Percentiles rank a stretch among this genome's conserved stretches.
These are phyloP conservation scores for Heliconius nattereri DNA, from an alignment of 1,140 invertebrate species.

Conservation along the genomic window DNA sequence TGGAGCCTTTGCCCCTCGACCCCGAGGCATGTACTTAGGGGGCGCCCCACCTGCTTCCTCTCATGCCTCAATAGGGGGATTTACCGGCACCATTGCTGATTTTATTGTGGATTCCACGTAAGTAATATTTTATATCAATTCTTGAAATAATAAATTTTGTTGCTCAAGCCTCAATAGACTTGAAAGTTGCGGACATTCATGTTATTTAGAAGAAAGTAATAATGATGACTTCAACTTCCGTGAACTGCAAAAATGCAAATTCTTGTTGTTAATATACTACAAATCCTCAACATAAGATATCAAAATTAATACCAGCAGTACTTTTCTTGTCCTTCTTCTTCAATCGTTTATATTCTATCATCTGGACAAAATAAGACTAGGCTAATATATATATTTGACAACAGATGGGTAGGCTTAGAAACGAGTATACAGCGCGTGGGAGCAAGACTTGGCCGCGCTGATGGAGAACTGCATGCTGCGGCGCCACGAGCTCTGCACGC, in stretches of 20 bases:
- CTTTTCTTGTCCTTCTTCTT: no score
- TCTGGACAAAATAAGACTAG: no score
- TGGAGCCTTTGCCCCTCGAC: slow-evolving; percentile 75
- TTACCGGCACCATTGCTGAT: slow-evolving; percentile 65
- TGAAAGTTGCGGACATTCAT: no score
- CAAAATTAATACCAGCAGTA: no score
- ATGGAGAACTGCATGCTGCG: slow-evolving; percentile 40
- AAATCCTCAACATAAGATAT: no score
- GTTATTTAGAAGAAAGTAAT: no score
- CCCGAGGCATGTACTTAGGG: slow-evolving; percentile 83
- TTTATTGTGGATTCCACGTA: slow-evolving; percentile 66
- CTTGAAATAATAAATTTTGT: neutral
- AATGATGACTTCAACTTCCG: no score
- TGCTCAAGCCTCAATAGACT: neutral
- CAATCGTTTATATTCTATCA: no score
- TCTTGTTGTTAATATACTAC: no score
- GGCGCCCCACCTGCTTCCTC: slow-evolving; percentile 81
- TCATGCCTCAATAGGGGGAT: slow-evolving; percentile 39
- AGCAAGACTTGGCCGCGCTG: slow-evolving; percentile 57
- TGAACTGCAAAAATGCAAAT: no score
- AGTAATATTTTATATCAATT: slow-evolving; percentile 31
- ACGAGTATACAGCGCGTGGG: slow-evolving; percentile 48
- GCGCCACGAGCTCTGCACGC: slow-evolving; percentile 49
- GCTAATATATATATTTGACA: neutral
- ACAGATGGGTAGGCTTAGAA: slow-evolving; percentile 59